Evolutionary conservation across 2,113 vertebrate genomes (phyloP).

Genomic region (Crotalus viridis): DNA sequence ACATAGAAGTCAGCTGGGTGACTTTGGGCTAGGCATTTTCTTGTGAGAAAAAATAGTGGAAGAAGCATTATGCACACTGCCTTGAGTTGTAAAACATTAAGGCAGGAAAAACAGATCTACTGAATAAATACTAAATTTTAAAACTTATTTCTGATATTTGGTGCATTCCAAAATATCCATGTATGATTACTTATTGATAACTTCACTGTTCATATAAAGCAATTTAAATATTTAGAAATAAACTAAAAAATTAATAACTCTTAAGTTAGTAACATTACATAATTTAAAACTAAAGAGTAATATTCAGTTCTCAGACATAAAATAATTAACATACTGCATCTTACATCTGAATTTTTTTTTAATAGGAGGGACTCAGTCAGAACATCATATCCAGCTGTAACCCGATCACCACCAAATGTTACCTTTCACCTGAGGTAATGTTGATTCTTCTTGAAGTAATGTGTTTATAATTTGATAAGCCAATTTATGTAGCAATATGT

Average conservation of each 20-base stretch:
- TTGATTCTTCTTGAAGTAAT: slow-evolving; percentile 2
- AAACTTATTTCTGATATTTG: not conserved
- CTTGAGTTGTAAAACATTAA: not conserved
- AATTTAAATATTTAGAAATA: not conserved
- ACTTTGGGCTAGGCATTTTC: not conserved
- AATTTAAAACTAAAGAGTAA: not conserved
- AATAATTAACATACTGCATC: slow-evolving; percentile 3
- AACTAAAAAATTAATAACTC: not conserved
- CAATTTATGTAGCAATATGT: not conserved
- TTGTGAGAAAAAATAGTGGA: not conserved
- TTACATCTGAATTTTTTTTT: slow-evolving; percentile 35
- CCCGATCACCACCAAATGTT: not conserved
- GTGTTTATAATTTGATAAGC: not conserved
- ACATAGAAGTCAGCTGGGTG: not conserved
- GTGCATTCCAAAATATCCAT: not conserved
- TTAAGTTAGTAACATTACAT: not conserved
- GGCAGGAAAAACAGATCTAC: not conserved
- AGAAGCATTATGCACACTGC: not conserved
- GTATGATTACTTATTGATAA: not conserved
- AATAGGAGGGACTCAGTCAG: slow-evolving; percentile 40
- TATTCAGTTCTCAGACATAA: not conserved
- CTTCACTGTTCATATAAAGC: not conserved
- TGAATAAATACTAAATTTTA: not conserved
- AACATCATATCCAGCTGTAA: slow-evolving; percentile 20
- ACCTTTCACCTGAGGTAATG: slow-evolving; percentile 57